Conservation (phyloP, 2,113 vertebrate genomes). For the Calyptommatus sinebrachiatus region DNA sequence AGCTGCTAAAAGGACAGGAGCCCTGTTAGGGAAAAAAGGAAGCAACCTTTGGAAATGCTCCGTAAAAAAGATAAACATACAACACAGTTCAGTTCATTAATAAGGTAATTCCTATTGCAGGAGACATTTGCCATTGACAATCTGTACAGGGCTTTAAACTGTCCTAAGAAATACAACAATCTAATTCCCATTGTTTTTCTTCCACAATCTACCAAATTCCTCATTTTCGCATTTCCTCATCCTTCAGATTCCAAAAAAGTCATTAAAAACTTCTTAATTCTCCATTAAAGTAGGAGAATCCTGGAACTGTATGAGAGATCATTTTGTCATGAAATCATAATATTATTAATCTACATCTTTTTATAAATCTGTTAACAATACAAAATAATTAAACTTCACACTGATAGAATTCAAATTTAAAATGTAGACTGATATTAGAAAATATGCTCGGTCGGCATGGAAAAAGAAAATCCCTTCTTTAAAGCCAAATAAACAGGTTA, state of each 20-base stretch:
- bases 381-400: not conserved
- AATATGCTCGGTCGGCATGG: too few species aligned
- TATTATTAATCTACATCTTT: not conserved
- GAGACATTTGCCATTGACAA: too few species aligned
- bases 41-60: not conserved
- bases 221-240: not conserved
- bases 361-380: not conserved
- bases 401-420: not conserved
- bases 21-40: not conserved
- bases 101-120: not conserved
- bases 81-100: not conserved
- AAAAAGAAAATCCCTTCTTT: too few species aligned
- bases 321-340: not conserved
- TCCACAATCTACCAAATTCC: not conserved
- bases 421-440: too few species aligned
- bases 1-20: not conserved
- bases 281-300: not conserved
- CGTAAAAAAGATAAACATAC: not conserved
- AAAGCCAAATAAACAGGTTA: too few species aligned
- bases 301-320: not conserved
- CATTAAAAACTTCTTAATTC: not conserved
- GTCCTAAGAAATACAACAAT: not conserved
- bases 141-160: not conserved
- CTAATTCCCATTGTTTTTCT: not conserved
- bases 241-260: not conserved